Evolutionary conservation across 2,797 vertebrate species (phyloP).

Genomic region (Uromys caudimaculatus): DNA sequence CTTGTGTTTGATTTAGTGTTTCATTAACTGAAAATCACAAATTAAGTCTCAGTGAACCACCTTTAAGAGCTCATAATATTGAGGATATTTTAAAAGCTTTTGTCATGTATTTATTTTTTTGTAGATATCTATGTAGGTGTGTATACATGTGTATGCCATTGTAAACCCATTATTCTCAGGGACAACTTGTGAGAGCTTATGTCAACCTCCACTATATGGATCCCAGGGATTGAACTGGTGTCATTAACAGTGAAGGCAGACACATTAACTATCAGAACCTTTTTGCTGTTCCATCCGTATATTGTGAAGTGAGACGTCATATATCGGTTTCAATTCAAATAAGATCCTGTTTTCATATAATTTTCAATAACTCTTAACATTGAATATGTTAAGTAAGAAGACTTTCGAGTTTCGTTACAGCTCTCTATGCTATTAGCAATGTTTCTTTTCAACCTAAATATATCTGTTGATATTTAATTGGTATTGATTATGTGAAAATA

Average conservation of each 20-base stretch:
- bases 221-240: neutral
- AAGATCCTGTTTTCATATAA: neutral
- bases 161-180: neutral
- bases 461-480: neutral
- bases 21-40: neutral
- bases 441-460: neutral
- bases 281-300: neutral
- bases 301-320: neutral
- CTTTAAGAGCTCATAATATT: neutral
- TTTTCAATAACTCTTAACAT: neutral
- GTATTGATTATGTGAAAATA: neutral
- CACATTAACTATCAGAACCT: neutral
- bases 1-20: neutral
- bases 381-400: neutral
- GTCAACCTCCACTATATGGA: neutral
- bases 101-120: neutral
- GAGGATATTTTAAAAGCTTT: neutral
- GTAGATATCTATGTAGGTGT: too few relatives aligned
- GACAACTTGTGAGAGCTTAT: neutral
- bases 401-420: neutral
- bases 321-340: neutral
- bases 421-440: neutral
- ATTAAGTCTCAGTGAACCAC: neutral
- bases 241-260: neutral
- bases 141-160: neutral